Evolutionary conservation across 2,888 invertebrate species (phyloP), one percentile per base, ranked within the genome.

Genomic region (Lithophane semibrunnea): DNA sequence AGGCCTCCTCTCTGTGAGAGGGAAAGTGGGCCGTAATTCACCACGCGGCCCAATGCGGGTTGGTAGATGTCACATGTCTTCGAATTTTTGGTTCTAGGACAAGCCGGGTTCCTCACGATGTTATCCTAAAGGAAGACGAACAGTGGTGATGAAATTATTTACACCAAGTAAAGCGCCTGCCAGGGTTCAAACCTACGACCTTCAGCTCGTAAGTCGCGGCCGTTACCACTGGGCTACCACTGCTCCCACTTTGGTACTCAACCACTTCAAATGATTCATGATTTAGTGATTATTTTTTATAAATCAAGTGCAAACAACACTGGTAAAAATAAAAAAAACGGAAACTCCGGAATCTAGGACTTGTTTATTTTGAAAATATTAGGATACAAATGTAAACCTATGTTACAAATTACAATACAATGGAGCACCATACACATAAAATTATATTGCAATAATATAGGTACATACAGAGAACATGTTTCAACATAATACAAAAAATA

Each of bases 361-460:
- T 93, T 92, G 92, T 96, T 95, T 96, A 95, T 94, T 95, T 94
- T 88, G 94, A 95, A 94, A 95, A 94, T 95, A 92, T 91, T 92
- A 93, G 95, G 94, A 94, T 95, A 95, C 94, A 95, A 95, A 95
- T 95, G 94, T 95, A 94, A 95, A 95, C 91, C 92, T 94, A 95
- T 93, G 91, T 93, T 94, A 94, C 87, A 86, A 81, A 82, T 86
- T 88, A 87, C 87, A 89, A 86, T 88, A 88, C 92, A 94, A 90
- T 93, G 95, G 95, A 96, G 96, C 96, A 96, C 96, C 96, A 95
- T 95, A 95, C 94, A 95, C 93, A 93, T 92, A 92, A 94, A 94
- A 93, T 92, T 89, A 93, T 93, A 94, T 92, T 93, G 94, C 94
- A 91, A 91, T 92, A 90, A 89, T 90, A 91, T 91, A 92, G 90